Evolutionary conservation across 2,888 invertebrate genomes (phyloP).

Genomic region (Agriopis marginaria): DNA sequence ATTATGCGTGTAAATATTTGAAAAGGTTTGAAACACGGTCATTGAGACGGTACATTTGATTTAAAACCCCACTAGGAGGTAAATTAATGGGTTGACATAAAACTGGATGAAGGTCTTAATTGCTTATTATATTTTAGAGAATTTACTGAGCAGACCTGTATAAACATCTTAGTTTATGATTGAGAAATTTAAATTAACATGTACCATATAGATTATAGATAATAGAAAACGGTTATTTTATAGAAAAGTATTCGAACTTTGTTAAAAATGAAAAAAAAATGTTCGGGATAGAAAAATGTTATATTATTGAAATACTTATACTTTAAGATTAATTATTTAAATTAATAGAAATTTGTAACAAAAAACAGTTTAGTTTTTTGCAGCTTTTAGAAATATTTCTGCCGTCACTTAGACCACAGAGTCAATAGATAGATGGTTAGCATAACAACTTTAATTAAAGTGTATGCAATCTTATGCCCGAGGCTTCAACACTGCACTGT

Average conservation of each 20-base stretch:
- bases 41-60: conserved; percentile 17
- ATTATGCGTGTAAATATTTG: conserved; percentile 28
- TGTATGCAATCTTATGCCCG: conserved; percentile 57
- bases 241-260: too few relatives aligned
- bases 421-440: conserved; percentile 17
- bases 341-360: too few relatives aligned
- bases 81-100: conserved; percentile 2
- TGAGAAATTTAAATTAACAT: neutral
- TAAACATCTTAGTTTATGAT: neutral
- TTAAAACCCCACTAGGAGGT: conserved; percentile 8
- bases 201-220: neutral
- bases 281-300: too few relatives aligned
- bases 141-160: neutral
- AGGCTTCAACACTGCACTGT: conserved; percentile 41
- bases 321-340: too few relatives aligned
- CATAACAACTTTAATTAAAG: conserved; percentile 59
- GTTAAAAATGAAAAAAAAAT: too few relatives aligned
- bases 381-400: neutral
- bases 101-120: conserved; percentile 5
- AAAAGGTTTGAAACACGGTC: conserved; percentile 13
- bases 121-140: neutral
- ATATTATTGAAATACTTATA: too few relatives aligned
- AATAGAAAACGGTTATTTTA: neutral
- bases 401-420: conserved; percentile 21
- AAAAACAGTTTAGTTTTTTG: neutral